phyloP scores from a whole-genome alignment of 2,113 vertebrate genomes.

The Hippocampus guttulatus region DNA sequence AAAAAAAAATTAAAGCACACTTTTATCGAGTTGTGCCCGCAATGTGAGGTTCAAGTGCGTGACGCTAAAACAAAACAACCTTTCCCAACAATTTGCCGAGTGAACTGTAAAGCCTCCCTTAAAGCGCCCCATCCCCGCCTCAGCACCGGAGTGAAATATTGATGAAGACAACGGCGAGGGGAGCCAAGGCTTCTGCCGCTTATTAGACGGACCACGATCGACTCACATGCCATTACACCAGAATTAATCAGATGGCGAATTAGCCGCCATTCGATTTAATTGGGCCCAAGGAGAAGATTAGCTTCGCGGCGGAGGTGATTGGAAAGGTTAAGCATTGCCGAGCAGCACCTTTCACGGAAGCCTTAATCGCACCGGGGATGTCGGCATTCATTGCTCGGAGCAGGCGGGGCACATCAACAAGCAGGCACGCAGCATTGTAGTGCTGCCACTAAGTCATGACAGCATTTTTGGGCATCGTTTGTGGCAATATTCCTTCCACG shows the following conservation, averaged over 20 bases:
- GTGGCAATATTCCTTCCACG: not conserved
- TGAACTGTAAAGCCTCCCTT: slow-evolving; percentile 30
- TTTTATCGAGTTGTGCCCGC: not conserved
- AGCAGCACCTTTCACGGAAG: slow-evolving; percentile 31
- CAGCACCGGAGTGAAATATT: slow-evolving; percentile 22
- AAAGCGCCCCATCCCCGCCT: slow-evolving; percentile 3
- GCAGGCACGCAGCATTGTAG: not conserved
- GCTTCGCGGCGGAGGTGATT: slow-evolving; percentile 35
- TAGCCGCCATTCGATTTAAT: slow-evolving; percentile 35
- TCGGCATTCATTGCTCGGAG: slow-evolving; percentile 15
- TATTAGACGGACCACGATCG: slow-evolving; percentile 47
- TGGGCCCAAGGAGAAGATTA: slow-evolving; percentile 36
- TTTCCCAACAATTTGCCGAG: slow-evolving; percentile 13
- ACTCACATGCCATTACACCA: slow-evolving; percentile 30
- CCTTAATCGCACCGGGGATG: slow-evolving; percentile 31
- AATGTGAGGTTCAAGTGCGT: not conserved
- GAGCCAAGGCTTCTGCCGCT: slow-evolving; percentile 21
- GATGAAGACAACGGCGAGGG: slow-evolving; percentile 39
- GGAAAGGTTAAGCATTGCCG: slow-evolving; percentile 56
- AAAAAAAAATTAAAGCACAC: not conserved
- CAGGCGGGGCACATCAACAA: not conserved
- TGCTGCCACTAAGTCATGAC: not conserved
- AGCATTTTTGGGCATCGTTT: too few relatives aligned
- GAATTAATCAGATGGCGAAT: slow-evolving; percentile 47
- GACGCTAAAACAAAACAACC: slow-evolving; percentile 1